A percentile compares a stretch with the other conserved stretches of the same genome.
Conservation (phyloP, 1,140 invertebrate genomes). For the Drosophila ogumai region DNA sequence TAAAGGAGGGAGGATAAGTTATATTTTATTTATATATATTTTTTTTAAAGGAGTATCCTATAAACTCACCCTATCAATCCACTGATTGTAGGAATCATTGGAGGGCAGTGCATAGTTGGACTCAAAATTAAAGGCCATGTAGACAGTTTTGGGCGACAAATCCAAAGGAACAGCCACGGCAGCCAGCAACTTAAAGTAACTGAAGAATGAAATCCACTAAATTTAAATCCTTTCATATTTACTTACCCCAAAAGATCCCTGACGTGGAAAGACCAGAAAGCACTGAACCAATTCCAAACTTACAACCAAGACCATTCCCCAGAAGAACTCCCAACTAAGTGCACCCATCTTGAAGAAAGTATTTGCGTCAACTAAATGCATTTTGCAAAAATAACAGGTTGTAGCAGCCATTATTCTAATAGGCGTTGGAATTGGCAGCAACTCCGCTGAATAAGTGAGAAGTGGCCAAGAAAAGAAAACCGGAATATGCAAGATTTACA, state of each 20-base stretch:
- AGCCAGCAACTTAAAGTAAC: constrained; percentile 85
- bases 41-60: background rate
- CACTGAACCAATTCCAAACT: background rate
- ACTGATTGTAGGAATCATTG: constrained; percentile 71
- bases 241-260: constrained; percentile 71
- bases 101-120: constrained; percentile 87
- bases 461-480: constrained; percentile 45
- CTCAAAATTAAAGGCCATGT: constrained; percentile 91
- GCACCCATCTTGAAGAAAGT: constrained; percentile 48
- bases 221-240: background rate
- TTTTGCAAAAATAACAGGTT: constrained; percentile 24
- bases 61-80: constrained; percentile 69
- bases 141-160: constrained; percentile 88
- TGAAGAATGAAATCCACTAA: background rate
- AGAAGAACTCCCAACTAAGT: constrained; percentile 4
- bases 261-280: constrained; percentile 68
- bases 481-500: constrained; percentile 76
- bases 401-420: constrained; percentile 3
- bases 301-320: background rate
- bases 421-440: constrained; percentile 32
- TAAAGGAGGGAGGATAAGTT: constrained; percentile 2
- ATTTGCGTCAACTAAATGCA: constrained; percentile 47
- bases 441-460: constrained; percentile 16
- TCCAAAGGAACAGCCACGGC: constrained; percentile 90
- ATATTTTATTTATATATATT: no score